Evolutionary conservation across 2,888 invertebrate species (phyloP).

Genomic region (Teinopalpus imperialis): DNA sequence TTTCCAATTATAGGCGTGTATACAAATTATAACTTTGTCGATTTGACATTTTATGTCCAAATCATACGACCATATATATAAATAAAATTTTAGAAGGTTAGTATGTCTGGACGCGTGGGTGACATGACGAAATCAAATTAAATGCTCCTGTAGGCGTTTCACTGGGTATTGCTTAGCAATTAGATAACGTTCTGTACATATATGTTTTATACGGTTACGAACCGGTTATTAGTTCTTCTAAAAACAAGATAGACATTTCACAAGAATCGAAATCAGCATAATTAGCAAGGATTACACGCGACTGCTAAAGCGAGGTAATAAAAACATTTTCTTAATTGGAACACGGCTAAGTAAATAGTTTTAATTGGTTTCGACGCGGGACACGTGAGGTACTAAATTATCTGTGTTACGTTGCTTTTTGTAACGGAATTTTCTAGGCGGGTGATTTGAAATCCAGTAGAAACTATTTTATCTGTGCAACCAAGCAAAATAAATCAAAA

Average conservation of each 20-base stretch:
- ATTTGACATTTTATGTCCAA: neutral
- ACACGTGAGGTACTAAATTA: too few relatives aligned
- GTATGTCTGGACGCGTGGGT: slow-evolving; percentile 37
- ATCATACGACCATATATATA: slow-evolving; percentile 6
- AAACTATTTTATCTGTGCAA: too few relatives aligned
- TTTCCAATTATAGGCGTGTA: too few relatives aligned
- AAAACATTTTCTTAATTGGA: slow-evolving; percentile 4
- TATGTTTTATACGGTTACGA: slow-evolving; percentile 31
- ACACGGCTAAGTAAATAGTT: neutral
- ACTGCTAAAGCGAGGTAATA: neutral
- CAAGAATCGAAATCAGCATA: slow-evolving; percentile 5
- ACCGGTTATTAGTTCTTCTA: slow-evolving; percentile 5
- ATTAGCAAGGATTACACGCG: slow-evolving; percentile 5
- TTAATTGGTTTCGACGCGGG: neutral
- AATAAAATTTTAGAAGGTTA: slow-evolving; percentile 37
- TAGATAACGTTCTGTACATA: slow-evolving; percentile 42
- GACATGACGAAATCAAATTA: slow-evolving; percentile 39
- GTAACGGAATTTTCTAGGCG: too few relatives aligned
- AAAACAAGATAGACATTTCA: slow-evolving; percentile 11
- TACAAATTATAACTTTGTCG: too few relatives aligned
- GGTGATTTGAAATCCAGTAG: too few relatives aligned
- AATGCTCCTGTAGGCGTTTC: slow-evolving; percentile 35
- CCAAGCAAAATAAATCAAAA: too few relatives aligned
- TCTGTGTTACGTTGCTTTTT: too few relatives aligned
- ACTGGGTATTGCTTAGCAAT: slow-evolving; percentile 36